phyloP scores from a whole-genome alignment of 2,888 invertebrate genomes.

The Harpagoxenus sublaevis region DNA sequence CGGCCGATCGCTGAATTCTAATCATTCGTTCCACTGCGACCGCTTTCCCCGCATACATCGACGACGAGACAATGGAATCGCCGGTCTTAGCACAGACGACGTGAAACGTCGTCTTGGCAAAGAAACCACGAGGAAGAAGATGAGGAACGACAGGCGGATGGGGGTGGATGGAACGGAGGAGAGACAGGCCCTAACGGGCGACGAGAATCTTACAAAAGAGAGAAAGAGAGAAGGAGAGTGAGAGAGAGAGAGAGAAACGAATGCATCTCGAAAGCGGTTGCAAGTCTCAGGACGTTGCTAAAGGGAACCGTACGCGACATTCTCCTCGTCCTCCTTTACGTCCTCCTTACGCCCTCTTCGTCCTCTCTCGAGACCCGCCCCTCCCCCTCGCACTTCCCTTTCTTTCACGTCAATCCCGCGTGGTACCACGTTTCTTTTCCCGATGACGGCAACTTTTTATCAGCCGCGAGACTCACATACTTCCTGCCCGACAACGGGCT shows the following conservation, averaged over 20 bases:
- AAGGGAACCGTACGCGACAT: slow-evolving; percentile 63
- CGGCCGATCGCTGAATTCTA: slow-evolving; percentile 62
- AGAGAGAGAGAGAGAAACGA: slow-evolving; percentile 38
- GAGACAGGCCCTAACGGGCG: slow-evolving; percentile 39
- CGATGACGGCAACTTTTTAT: slow-evolving; percentile 77
- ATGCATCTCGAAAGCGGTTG: slow-evolving; percentile 54
- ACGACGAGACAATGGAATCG: slow-evolving; percentile 57
- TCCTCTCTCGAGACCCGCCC: slow-evolving; percentile 26
- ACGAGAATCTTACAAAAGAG: slow-evolving; percentile 18
- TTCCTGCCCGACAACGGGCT: slow-evolving; percentile 76
- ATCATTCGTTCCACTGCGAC: slow-evolving; percentile 48
- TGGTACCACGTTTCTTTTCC: slow-evolving; percentile 60
- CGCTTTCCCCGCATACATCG: slow-evolving; percentile 20
- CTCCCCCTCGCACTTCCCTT: neutral
- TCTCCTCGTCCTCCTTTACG: slow-evolving; percentile 20
- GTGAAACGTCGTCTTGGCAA: slow-evolving; percentile 50
- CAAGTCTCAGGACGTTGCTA: slow-evolving; percentile 31
- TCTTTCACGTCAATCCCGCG: slow-evolving; percentile 19
- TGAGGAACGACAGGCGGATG: slow-evolving; percentile 13
- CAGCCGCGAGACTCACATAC: slow-evolving; percentile 75
- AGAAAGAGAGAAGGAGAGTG: slow-evolving; percentile 18
- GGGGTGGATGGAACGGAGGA: slow-evolving; percentile 38
- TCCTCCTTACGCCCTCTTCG: slow-evolving; percentile 24
- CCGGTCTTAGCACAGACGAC: slow-evolving; percentile 47
- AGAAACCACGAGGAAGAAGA: slow-evolving; percentile 50